phyloP scores from a whole-genome alignment of 2,888 invertebrate genomes.

The Actias luna region DNA sequence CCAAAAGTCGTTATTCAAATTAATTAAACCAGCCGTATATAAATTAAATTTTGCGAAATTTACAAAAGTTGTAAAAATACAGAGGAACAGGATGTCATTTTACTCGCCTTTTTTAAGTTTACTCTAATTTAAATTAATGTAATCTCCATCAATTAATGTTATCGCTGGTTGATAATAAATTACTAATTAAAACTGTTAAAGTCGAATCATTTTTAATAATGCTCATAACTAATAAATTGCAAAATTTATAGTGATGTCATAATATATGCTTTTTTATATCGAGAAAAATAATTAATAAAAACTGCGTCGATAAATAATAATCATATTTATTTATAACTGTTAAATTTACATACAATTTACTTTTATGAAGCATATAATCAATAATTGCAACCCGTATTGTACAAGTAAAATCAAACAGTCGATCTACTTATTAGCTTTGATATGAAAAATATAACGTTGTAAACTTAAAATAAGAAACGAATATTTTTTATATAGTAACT shows the following conservation, averaged over 20 bases:
- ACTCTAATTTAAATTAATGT: constrained; percentile 18
- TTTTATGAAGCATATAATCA: neutral
- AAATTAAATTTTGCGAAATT: neutral
- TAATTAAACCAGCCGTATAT: neutral
- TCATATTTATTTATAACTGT: neutral
- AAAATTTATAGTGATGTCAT: constrained; percentile 44
- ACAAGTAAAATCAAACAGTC: neutral
- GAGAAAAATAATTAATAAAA: constrained; percentile 21
- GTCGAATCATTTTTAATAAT: constrained; percentile 55
- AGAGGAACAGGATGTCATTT: constrained; percentile 23
- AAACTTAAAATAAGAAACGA: too few relatives aligned
- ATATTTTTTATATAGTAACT: too few relatives aligned
- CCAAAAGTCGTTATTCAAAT: neutral
- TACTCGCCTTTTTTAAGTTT: constrained; percentile 23
- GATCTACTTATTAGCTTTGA: too few relatives aligned
- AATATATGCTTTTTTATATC: constrained; percentile 30
- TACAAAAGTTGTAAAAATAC: constrained; percentile 4
- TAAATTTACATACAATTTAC: neutral
- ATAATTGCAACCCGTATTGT: neutral
- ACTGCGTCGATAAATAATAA: constrained; percentile 19
- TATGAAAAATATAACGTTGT: too few relatives aligned
- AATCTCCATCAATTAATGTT: constrained; percentile 46
- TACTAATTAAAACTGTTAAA: constrained; percentile 60
- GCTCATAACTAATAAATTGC: constrained; percentile 56
- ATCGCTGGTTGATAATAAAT: constrained; percentile 51